These are phyloP conservation scores for Pomacea canaliculata DNA, from an alignment of 2,888 invertebrate genomes.

Conservation along the genomic window DNA sequence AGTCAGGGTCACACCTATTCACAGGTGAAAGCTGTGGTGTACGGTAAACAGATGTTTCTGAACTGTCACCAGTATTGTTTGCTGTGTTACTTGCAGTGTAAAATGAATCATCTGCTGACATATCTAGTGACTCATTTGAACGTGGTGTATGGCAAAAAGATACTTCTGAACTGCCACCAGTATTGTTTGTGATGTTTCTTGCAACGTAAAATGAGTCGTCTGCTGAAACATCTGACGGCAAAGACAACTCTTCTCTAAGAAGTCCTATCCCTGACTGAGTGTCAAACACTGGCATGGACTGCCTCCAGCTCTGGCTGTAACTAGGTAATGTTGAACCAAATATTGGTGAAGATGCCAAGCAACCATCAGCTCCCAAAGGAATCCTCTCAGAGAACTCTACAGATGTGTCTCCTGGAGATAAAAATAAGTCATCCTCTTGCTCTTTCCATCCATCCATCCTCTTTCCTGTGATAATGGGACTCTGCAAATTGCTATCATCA, in stretches of 20 bases:
- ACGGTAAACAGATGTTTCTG: constrained; percentile 43
- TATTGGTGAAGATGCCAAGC: background rate
- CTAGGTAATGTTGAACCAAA: background rate
- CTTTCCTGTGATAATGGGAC: background rate
- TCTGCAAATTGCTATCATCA: background rate
- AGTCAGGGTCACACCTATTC: background rate
- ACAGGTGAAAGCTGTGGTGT: constrained; percentile 47
- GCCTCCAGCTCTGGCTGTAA: background rate
- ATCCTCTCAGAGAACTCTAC: background rate
- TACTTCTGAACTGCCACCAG: constrained; percentile 34
- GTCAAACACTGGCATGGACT: background rate
- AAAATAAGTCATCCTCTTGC: background rate
- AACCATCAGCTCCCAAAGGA: background rate
- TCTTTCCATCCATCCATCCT: too few relatives aligned
- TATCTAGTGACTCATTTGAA: background rate
- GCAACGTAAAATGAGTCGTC: constrained; percentile 16
- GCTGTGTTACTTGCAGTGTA: constrained; percentile 3
- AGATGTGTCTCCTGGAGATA: background rate
- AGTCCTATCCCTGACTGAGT: background rate
- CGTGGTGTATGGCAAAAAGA: constrained; percentile 42
- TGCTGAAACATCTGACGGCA: background rate
- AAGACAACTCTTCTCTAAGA: background rate
- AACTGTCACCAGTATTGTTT: constrained; percentile 20
- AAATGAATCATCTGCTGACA: constrained; percentile 17
- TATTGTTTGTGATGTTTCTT: background rate